A percentile compares a stretch with the other conserved stretches of the same genome.
Conservation (phyloP, 2,113 vertebrate genomes). For the Ovibos moschatus region DNA sequence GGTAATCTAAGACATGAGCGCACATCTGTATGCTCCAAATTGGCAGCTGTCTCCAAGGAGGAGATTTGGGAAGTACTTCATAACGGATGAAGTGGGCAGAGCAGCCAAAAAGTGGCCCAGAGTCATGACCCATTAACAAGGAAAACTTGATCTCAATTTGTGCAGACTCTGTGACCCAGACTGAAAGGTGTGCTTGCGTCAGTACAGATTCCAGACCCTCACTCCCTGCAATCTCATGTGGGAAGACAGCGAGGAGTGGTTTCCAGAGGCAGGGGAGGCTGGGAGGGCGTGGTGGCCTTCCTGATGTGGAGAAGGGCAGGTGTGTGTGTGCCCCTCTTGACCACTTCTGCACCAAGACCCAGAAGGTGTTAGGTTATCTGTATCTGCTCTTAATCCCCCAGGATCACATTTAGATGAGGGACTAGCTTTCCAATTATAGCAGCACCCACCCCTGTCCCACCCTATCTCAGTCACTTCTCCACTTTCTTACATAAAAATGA, state of each 20-base stretch:
- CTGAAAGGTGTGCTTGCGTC: not conserved
- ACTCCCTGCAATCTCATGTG: not conserved
- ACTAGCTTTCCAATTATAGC: not conserved
- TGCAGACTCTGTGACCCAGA: not conserved
- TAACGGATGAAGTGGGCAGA: not conserved
- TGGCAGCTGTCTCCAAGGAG: slow-evolving; percentile 6
- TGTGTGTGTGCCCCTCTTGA: not conserved
- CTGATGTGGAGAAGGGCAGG: not conserved
- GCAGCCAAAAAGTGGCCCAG: not conserved
- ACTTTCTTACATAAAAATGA: not conserved
- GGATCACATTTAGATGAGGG: not conserved
- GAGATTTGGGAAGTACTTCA: not conserved
- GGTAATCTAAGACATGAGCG: not conserved
- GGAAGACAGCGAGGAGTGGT: not conserved
- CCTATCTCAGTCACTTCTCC: not conserved
- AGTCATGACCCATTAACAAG: not conserved
- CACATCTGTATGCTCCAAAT: slow-evolving; percentile 33
- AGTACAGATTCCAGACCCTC: not conserved
- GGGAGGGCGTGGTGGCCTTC: not conserved
- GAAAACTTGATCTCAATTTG: slow-evolving; percentile 8
- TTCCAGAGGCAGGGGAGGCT: not conserved
- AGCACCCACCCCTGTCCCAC: not conserved
- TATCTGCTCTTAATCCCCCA: not conserved
- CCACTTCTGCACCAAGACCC: not conserved
- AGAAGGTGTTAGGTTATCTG: not conserved